phyloP scores from a whole-genome alignment of 2,797 vertebrate genomes.

The Arremon aurantiirostris region DNA sequence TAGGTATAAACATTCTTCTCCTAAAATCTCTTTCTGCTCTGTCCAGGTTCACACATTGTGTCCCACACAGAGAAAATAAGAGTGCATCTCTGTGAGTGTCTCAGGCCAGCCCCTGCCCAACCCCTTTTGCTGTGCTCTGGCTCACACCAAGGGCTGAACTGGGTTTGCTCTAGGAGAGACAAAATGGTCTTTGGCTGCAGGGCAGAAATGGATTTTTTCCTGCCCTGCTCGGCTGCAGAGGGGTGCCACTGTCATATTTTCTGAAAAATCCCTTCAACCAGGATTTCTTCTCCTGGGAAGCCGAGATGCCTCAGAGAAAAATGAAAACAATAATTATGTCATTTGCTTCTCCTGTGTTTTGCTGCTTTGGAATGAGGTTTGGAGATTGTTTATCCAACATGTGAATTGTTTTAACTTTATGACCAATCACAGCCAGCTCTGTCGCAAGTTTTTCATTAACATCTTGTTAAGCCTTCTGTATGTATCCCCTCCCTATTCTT shows the following conservation, averaged over 20 bases:
- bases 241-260: background rate
- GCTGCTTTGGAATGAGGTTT: background rate
- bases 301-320: background rate
- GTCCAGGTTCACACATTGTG: rapidly evolving
- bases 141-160: rapidly evolving
- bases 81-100: background rate
- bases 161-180: background rate
- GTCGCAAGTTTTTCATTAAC: background rate
- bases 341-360: background rate
- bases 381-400: background rate
- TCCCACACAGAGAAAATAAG: rapidly evolving
- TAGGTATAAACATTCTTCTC: background rate
- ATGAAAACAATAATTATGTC: no score
- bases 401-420: background rate
- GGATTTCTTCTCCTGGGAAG: background rate
- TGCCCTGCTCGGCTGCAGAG: background rate
- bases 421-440: background rate
- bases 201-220: background rate
- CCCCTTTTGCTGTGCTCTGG: background rate
- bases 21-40: background rate
- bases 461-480: background rate
- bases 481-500: background rate
- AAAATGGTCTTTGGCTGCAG: background rate
- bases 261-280: rapidly evolving
- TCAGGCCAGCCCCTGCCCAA: background rate